Base-by-base conservation (phyloP, 2,888 invertebrate genomes). In the Chrysolina oricalcia region DNA sequence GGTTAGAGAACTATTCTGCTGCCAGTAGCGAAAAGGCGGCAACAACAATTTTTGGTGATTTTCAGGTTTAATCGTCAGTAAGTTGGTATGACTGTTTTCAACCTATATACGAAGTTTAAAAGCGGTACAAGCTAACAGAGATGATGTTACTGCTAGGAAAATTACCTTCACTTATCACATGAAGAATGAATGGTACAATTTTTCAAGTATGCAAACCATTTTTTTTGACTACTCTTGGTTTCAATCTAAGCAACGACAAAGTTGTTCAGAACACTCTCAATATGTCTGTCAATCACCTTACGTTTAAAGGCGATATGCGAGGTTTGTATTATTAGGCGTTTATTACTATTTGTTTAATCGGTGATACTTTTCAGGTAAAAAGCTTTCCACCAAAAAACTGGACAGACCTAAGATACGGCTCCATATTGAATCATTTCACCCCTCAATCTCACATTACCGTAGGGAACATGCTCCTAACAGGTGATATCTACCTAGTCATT, bases 201-300 rank as follows among this genome's bases (percentile, higher is more conserved):
- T 35, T 62, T 62, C 27, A 56, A 59, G 70, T 70, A 23, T 70
- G 70, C 13, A 70, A 70, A 62, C 40, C 70, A 41, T 70, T 70
- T 17, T 70, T 70, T 43, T 46, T 70, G 15, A 70, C 71, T 40
- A 71, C 71, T 11, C 71, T 71, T 40, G 71, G 64, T 27, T 71
- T 35, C 27, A 64, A 71, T 27, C 50, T 27, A 66, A 72, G 27
- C 65, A 72, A 72, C 23, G 72, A 65, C 66, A 27, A 62, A 23
- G 40, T 62, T 62, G 2, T 62, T 35, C 35, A 62, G 62, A 62
- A 46, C 46, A 46, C 46, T 46, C 46, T 46, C 46, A 46, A 46
- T 46, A 46, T 46, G 46, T 46, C 46, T 46, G 15, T 46, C 46
- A 46, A 46, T 46, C 46, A 46, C 46, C 46, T 46, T 46, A 46